Conservation (phyloP, 2,797 vertebrate genomes). For the Anguilla marmorata region DNA sequence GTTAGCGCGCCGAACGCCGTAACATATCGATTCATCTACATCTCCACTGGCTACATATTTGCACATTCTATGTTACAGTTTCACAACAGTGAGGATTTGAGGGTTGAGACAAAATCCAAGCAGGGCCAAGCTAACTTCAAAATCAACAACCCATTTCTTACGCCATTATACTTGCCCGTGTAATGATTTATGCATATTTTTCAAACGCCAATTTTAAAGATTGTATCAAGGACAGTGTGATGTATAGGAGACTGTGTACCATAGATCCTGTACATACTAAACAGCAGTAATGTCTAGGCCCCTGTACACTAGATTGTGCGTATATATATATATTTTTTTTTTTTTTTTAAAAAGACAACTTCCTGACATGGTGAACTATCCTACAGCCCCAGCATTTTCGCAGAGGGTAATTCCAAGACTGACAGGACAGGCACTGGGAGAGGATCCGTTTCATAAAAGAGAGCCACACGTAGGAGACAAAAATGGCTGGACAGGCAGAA, state of each 20-base stretch:
- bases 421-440: neutral
- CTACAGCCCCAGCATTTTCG: neutral
- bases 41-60: conserved; percentile 5
- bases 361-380: neutral
- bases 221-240: neutral
- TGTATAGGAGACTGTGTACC: neutral
- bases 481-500: neutral
- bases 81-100: neutral
- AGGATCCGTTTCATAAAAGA: neutral
- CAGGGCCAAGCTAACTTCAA: neutral
- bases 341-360: conserved; percentile 39
- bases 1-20: neutral
- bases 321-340: conserved; percentile 38
- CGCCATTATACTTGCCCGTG: neutral
- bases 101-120: conserved; percentile 3
- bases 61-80: neutral
- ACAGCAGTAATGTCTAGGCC: conserved; percentile 48
- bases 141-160: conserved; percentile 5
- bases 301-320: conserved; percentile 61
- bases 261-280: conserved; percentile 35
- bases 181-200: neutral
- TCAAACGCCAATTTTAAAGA: neutral
- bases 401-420: neutral
- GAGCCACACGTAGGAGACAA: conserved; percentile 1
- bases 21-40: conserved; percentile 24